phyloP scores from a whole-genome alignment of 2,888 invertebrate species.

The Chymomyza amoena region DNA sequence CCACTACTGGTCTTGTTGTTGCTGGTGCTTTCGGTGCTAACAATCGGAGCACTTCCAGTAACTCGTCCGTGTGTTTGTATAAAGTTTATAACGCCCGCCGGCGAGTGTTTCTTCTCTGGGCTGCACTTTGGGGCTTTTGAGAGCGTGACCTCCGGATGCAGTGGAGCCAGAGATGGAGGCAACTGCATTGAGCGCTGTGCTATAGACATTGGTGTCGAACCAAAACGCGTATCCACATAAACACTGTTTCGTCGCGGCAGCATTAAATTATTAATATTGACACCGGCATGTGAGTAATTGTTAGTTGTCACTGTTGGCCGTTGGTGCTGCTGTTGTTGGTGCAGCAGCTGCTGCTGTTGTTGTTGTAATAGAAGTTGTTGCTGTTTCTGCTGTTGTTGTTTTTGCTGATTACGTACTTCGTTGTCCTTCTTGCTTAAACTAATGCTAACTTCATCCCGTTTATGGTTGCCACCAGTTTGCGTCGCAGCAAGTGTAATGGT shows the following conservation, averaged over 20 bases:
- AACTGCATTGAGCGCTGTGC: slow-evolving; percentile 51
- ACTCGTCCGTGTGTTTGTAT: slow-evolving; percentile 65
- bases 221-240: slow-evolving; percentile 49
- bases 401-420: slow-evolving; percentile 13
- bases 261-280: slow-evolving; percentile 20
- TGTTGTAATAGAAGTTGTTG: not conserved
- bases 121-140: slow-evolving; percentile 25
- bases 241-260: slow-evolving; percentile 52
- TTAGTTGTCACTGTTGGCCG: slow-evolving; percentile 2
- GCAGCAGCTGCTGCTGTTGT: not conserved
- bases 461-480: slow-evolving; percentile 1
- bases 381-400: slow-evolving; percentile 10
- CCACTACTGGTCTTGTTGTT: slow-evolving; percentile 24
- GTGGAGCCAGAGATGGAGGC: slow-evolving; percentile 36
- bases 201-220: slow-evolving; percentile 61
- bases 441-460: slow-evolving; percentile 22
- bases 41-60: slow-evolving; percentile 50
- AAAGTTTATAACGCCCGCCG: slow-evolving; percentile 67
- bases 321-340: slow-evolving; percentile 1
- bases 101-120: slow-evolving; percentile 49
- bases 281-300: slow-evolving; percentile 11
- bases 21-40: slow-evolving; percentile 28
- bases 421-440: slow-evolving; percentile 27
- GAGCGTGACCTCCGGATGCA: slow-evolving; percentile 30
- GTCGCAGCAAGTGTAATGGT: slow-evolving; percentile 23